phyloP scores from a whole-genome alignment of 2,797 vertebrate genomes.

The Tamandua tetradactyla region DNA sequence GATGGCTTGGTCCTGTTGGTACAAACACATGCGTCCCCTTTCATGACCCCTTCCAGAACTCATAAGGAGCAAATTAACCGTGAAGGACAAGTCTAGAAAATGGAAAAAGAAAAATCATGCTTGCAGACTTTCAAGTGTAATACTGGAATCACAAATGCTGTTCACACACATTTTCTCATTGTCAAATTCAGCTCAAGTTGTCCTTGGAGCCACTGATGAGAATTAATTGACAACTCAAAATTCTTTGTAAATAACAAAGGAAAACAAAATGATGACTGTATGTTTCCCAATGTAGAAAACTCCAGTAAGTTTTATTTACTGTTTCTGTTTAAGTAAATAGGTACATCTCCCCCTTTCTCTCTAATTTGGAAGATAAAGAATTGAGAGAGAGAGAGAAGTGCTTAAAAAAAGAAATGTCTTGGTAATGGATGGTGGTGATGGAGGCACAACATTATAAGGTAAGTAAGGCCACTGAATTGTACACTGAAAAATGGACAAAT shows the following conservation, averaged over 20 bases:
- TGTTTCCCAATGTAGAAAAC: constrained; percentile 57
- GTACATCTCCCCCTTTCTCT: not conserved
- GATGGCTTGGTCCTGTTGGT: not conserved
- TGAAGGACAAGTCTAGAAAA: constrained; percentile 72
- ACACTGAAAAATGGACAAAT: no score
- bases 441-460: no score
- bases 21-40: not conserved
- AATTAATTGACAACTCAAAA: constrained; percentile 67
- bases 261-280: constrained; percentile 57
- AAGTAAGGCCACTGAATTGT: no score
- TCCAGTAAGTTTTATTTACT: constrained; percentile 24
- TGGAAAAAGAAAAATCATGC: not conserved
- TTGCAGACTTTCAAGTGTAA: constrained; percentile 1
- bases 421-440: no score
- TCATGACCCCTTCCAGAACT: constrained; percentile 54
- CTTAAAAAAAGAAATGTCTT: constrained; percentile 46
- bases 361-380: not conserved
- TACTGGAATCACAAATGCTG: not conserved
- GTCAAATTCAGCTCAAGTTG: constrained; percentile 68
- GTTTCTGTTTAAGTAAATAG: not conserved
- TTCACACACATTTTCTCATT: constrained; percentile 50
- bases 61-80: constrained; percentile 50
- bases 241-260: constrained; percentile 59
- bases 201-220: constrained; percentile 44
- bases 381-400: constrained; percentile 55